Conservation (phyloP, 2,113 vertebrate genomes). For the Atlantisia rogersi region DNA sequence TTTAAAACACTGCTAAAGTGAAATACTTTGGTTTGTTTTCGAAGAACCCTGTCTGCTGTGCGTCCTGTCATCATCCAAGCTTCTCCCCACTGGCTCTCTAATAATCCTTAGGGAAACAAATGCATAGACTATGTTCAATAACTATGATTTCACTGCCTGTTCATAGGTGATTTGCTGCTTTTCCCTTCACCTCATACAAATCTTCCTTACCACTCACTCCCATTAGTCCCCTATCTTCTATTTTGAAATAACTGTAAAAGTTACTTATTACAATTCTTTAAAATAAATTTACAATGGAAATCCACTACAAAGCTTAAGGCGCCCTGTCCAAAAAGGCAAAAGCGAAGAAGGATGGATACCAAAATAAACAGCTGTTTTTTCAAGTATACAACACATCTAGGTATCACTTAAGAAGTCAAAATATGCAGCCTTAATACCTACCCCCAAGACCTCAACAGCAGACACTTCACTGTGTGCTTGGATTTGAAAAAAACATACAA, state of each 20-base stretch:
- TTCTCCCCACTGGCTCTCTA: not conserved
- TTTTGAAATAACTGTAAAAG: not conserved
- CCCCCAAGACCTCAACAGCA: not conserved
- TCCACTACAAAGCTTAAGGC: not conserved
- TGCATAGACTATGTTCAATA: not conserved
- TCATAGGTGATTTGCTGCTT: not conserved
- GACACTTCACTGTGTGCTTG: not conserved
- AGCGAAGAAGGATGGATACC: not conserved
- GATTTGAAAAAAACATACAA: not conserved
- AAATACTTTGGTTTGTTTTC: slow-evolving; percentile 3
- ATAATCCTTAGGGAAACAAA: not conserved
- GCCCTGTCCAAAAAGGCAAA: not conserved
- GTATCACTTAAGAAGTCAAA: not conserved
- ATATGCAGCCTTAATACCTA: not conserved
- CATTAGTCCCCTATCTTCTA: not conserved
- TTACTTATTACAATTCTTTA: not conserved
- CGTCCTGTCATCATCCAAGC: not conserved
- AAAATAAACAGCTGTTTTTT: not conserved
- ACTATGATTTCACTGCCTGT: not conserved
- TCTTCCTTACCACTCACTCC: not conserved
- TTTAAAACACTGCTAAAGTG: slow-evolving; percentile 19
- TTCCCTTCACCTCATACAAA: not conserved
- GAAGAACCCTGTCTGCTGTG: slow-evolving; percentile 17
- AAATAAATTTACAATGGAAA: not conserved
- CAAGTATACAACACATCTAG: not conserved